These are phyloP conservation scores for Trinectes maculatus DNA, from an alignment of 2,113 vertebrate genomes.

Conservation along the genomic window DNA sequence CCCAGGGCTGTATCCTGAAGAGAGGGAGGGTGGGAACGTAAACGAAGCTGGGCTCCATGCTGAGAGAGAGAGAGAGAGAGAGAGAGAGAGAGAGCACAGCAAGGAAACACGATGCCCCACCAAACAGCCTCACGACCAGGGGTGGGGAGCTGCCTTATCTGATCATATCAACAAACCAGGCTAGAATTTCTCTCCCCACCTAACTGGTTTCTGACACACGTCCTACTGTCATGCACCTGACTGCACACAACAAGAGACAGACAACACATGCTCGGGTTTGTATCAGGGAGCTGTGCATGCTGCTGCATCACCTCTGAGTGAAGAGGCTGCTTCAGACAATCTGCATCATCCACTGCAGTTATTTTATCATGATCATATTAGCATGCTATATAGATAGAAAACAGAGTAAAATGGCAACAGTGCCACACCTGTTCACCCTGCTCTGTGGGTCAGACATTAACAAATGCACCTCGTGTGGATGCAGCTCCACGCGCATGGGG, in stretches of 20 bases:
- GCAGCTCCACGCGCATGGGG: neutral
- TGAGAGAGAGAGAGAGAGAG: too few species aligned
- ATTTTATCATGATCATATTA: too few species aligned
- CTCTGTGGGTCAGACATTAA: neutral
- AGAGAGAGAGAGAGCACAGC: too few species aligned
- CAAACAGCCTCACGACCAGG: conserved; percentile 3
- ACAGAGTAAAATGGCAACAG: conserved; percentile 32
- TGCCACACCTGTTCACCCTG: conserved; percentile 47
- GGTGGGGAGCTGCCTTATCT: conserved; percentile 20
- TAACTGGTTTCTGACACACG: conserved; percentile 54
- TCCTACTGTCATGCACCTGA: conserved; percentile 47
- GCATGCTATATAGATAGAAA: too few species aligned
- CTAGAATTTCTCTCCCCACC: conserved; percentile 22
- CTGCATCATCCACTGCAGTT: too few species aligned
- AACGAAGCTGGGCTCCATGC: neutral
- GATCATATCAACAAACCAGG: conserved; percentile 29
- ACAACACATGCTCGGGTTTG: conserved; percentile 45
- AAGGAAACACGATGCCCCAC: conserved; percentile 19
- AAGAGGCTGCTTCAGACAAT: conserved; percentile 14
- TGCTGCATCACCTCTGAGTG: conserved; percentile 25
- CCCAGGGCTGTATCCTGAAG: conserved; percentile 36
- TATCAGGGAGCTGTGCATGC: conserved; percentile 18
- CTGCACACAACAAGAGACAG: conserved; percentile 31
- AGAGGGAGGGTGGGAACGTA: neutral
- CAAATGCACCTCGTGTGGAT: neutral